Evolutionary conservation across 1,140 invertebrate species (phyloP).

Genomic region (Drosophila fuyamai): DNA sequence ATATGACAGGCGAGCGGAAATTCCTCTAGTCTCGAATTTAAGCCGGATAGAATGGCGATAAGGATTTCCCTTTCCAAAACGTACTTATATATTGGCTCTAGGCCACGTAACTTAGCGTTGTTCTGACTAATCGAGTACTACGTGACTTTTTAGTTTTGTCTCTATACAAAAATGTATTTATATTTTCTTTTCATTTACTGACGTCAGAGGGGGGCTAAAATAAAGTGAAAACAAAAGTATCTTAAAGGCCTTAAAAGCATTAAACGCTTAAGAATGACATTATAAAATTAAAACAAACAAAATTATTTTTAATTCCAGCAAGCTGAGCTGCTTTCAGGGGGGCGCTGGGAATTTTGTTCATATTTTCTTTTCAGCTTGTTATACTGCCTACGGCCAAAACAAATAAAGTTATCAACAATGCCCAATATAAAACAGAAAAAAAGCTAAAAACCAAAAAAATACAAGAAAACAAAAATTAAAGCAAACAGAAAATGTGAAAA

Average conservation of each 20-base stretch:
- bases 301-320: conserved; percentile 45
- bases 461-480: conserved; percentile 35
- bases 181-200: conserved; percentile 18
- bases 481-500: conserved; percentile 48
- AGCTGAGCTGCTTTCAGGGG: conserved; percentile 41
- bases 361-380: conserved; percentile 25
- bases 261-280: conserved; percentile 30
- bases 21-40: conserved; percentile 30
- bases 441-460: conserved; percentile 25
- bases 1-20: conserved; percentile 43
- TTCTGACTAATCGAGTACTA: conserved; percentile 36
- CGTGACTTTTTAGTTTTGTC: conserved; percentile 39
- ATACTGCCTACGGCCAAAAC: conserved; percentile 45
- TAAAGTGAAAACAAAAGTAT: conserved; percentile 18
- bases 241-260: conserved; percentile 31
- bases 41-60: conserved; percentile 37
- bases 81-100: conserved; percentile 20
- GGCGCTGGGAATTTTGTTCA: conserved; percentile 43
- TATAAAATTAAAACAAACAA: conserved; percentile 52
- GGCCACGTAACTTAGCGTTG: conserved; percentile 20
- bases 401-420: conserved; percentile 82
- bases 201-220: conserved; percentile 35
- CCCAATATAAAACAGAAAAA: conserved; percentile 57
- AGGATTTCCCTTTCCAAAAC: conserved; percentile 18
- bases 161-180: neutral